Evolutionary conservation across 2,113 vertebrate species (phyloP), one percentile per base, ranked within the genome.

Genomic region (Ancistrus triradiatus): DNA sequence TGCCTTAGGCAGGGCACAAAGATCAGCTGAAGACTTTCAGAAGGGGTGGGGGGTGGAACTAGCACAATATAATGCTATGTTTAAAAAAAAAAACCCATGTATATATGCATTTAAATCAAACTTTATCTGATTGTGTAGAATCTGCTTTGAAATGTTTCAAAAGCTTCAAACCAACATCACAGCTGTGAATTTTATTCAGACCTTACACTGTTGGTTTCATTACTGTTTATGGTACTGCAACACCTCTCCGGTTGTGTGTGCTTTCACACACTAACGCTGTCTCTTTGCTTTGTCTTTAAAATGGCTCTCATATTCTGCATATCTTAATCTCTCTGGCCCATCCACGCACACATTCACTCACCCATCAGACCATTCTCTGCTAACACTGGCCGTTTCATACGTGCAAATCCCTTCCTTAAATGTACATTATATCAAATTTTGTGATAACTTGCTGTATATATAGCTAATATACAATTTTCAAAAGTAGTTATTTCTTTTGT

Each of bases 1-100:
- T 61, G 65, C 73, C 8, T n/a, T 9, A 43, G 68, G 69, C 75
- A 66, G 65, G 59, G 44, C 48, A 59, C 42, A 73, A 55, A 71
- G 63, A 63, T 70, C 63, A 67, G 43, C 14, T 73, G 57, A 64
- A 44, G 49, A 59, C 48, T 70, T 58, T n/a, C 46, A 65, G 63
- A n/a, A 46, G 28, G 61, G 40, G 13, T 49, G 40, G 4, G 40
- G 22, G 6, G 22, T 31, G 27, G 35, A 48, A 57, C 13, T 48
- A 31, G 33, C 17, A 56, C 38, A 60, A 64, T 59, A 52, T 21
- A 65, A 52, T 64, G 42, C 15, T 63, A 70, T 59, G 21, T 43
- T 52, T 17, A 46, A 37, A 63, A 63, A 38, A 35, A 65, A 43
- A 27, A 67, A 67, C 48, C 15, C 17, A 51, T 15, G 59, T 44